phyloP scores from a whole-genome alignment of 1,140 invertebrate species.

The Aculops lycopersici region DNA sequence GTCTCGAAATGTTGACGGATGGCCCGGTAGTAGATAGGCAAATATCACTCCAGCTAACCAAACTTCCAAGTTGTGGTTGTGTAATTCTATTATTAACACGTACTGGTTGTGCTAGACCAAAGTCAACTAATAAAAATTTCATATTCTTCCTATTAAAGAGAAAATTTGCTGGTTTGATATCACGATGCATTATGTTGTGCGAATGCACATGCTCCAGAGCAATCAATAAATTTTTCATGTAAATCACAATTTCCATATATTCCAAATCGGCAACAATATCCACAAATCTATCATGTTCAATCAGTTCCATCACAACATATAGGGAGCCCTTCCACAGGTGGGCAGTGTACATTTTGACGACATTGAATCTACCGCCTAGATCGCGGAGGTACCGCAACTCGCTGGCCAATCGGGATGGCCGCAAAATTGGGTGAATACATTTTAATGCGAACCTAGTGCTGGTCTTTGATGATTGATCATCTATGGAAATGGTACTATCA shows the following conservation, averaged over 20 bases:
- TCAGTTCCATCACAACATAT: slow-evolving; percentile 61
- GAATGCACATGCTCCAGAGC: slow-evolving; percentile 46
- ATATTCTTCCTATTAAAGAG: slow-evolving; percentile 40
- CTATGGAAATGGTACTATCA: too few relatives aligned
- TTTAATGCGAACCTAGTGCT: slow-evolving; percentile 11
- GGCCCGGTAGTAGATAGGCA: background rate
- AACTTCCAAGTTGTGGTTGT: background rate
- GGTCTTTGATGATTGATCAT: background rate
- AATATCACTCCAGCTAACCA: slow-evolving; percentile 1
- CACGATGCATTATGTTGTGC: slow-evolving; percentile 54
- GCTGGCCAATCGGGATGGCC: slow-evolving; percentile 11
- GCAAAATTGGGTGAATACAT: slow-evolving; percentile 12
- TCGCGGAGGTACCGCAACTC: slow-evolving; percentile 12
- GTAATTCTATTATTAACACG: background rate
- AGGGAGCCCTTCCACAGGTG: slow-evolving; percentile 40
- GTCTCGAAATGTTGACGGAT: slow-evolving; percentile 1
- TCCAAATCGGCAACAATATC: slow-evolving; percentile 27
- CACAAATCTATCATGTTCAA: slow-evolving; percentile 40
- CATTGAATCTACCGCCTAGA: slow-evolving; percentile 34
- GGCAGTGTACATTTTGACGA: slow-evolving; percentile 43
- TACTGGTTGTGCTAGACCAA: slow-evolving; percentile 35
- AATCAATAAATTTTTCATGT: slow-evolving; percentile 44
- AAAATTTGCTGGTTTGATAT: slow-evolving; percentile 76
- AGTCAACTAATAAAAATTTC: slow-evolving; percentile 46
- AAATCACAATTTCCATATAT: slow-evolving; percentile 32